Conservation (phyloP, 2,888 invertebrate species). For the Buathra laborator region DNA sequence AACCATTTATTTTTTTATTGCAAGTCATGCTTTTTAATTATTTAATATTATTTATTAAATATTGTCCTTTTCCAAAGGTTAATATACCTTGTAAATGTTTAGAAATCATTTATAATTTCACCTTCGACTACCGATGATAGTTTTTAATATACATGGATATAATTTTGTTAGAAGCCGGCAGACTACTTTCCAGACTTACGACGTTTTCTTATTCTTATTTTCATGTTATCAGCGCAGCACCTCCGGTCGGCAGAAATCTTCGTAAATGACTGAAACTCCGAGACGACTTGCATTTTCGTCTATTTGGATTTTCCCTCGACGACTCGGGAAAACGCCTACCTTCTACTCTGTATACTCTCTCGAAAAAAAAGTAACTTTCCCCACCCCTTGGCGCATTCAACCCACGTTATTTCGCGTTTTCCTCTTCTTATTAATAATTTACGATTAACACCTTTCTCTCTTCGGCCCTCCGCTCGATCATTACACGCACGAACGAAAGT, state of each 20-base stretch:
- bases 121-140: neutral
- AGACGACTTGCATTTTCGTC: constrained; percentile 30
- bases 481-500: constrained; percentile 56
- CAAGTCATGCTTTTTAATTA: too few relatives aligned
- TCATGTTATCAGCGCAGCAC: neutral
- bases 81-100: neutral
- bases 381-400: neutral
- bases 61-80: neutral
- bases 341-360: neutral
- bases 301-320: constrained; percentile 33
- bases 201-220: constrained; percentile 17
- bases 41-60: too few relatives aligned
- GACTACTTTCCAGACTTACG: constrained; percentile 27
- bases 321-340: neutral
- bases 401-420: constrained; percentile 36
- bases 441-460: constrained; percentile 66
- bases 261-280: constrained; percentile 18
- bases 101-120: neutral
- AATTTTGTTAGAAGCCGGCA: neutral
- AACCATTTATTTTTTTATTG: too few relatives aligned
- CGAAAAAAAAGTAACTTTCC: constrained; percentile 4
- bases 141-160: neutral
- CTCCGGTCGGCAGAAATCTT: constrained; percentile 20
- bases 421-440: constrained; percentile 57
- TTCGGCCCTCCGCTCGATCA: constrained; percentile 14